Conservation (phyloP, 2,888 invertebrate species). For the Leptinotarsa peninsularis region DNA sequence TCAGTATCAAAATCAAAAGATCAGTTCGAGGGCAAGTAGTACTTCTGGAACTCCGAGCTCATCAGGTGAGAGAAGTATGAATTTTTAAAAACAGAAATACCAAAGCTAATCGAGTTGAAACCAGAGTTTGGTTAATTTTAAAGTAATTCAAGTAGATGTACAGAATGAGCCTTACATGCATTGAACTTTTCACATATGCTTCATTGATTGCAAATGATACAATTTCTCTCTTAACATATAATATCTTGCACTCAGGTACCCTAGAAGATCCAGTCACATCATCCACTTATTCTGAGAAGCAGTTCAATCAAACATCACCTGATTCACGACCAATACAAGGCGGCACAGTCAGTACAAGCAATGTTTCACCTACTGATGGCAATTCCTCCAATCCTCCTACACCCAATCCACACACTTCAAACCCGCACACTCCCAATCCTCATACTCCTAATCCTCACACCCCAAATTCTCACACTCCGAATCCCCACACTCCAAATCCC, state of each 20-base stretch:
- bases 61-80: slow-evolving; percentile 54
- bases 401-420: slow-evolving; percentile 62
- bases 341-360: slow-evolving; percentile 86
- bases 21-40: slow-evolving; percentile 66
- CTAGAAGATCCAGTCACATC: slow-evolving; percentile 77
- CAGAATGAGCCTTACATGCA: too few relatives aligned
- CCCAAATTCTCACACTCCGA: slow-evolving; percentile 23
- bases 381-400: slow-evolving; percentile 71
- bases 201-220: too few relatives aligned
- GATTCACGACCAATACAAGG: slow-evolving; percentile 85
- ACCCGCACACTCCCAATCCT: slow-evolving; percentile 48
- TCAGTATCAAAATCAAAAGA: slow-evolving; percentile 37
- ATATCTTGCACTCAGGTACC: slow-evolving; percentile 53
- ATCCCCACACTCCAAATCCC: not conserved
- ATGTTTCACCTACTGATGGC: slow-evolving; percentile 78
- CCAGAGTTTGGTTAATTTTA: too few relatives aligned
- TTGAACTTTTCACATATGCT: too few relatives aligned
- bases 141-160: too few relatives aligned
- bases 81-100: too few relatives aligned
- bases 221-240: too few relatives aligned
- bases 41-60: slow-evolving; percentile 71
- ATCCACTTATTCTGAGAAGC: slow-evolving; percentile 75
- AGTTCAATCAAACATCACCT: slow-evolving; percentile 67
- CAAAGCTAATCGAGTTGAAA: too few relatives aligned
- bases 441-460: slow-evolving; percentile 44